These are phyloP conservation scores for Macrosoma leucophasiata DNA, from an alignment of 2,888 invertebrate genomes.

Conservation along the genomic window DNA sequence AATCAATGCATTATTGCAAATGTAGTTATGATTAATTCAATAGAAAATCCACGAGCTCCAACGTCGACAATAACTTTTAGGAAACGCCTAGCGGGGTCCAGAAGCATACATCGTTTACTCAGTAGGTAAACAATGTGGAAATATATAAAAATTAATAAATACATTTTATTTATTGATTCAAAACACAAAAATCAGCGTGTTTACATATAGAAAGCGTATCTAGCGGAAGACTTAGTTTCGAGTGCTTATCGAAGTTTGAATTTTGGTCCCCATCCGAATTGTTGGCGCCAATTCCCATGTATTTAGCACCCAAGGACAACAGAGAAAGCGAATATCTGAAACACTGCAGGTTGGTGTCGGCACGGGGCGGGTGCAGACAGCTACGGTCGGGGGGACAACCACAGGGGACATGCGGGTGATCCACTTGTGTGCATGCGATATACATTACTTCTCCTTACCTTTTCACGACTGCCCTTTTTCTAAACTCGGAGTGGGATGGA, in stretches of 20 bases:
- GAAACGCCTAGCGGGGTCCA: too few species aligned
- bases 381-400: conserved; percentile 36
- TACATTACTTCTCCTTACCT: conserved; percentile 79
- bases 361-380: conserved; percentile 14
- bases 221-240: conserved; percentile 11
- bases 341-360: conserved; percentile 33
- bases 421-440: conserved; percentile 64
- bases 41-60: too few species aligned
- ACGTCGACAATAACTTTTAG: too few species aligned
- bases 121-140: too few species aligned
- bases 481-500: conserved; percentile 75
- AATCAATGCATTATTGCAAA: too few species aligned
- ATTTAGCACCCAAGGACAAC: conserved; percentile 34
- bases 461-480: conserved; percentile 92
- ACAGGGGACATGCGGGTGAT: conserved; percentile 65
- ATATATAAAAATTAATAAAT: too few species aligned
- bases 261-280: too few species aligned
- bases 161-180: too few species aligned
- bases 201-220: conserved; percentile 7
- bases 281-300: too few species aligned
- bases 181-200: conserved; percentile 12
- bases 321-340: conserved; percentile 49
- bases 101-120: too few species aligned
- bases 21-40: too few species aligned
- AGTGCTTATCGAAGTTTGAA: background rate